Base-by-base conservation (phyloP, 1,140 invertebrate genomes). In the Sitophilus oryzae region DNA sequence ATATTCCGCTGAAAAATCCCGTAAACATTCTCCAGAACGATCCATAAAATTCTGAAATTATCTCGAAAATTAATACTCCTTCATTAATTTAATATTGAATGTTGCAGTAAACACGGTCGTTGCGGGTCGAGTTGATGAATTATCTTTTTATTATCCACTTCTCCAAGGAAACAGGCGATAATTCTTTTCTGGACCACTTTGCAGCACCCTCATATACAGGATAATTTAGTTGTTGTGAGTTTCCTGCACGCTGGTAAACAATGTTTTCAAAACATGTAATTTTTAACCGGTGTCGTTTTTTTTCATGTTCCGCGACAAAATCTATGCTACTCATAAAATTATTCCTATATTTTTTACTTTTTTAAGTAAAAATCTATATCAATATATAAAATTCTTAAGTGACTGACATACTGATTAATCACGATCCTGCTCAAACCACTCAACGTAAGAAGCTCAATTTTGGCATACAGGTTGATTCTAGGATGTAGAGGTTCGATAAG, bases 1-100 rank as follows among this genome's bases (percentile, higher is more conserved):
- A n/a, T n/a, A 20, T 44, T 25, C 20, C 42, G 2, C 11, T 20
- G 5, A 44, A 23, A 44, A 42, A 42, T 19, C 16, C 15, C 15
- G 15, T 15, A 14, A 25, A 16, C 2, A 34, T 30, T 23, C 45
- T 14, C 34, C 47, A 11, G 19, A 21, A 34, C 38, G 14, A 43
- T 50, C 25, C 21, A 58, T 52, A 52, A 58, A 57, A 38, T 20
- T 18, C 36, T 44, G 41, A 43, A 44, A 56, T 50, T 56, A 45
- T 30, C 41, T 22, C 14, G 10, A 16, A 38, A 55, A 56, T 56
- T 56, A 60, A 60, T 60, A 54, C 16, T 22, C 20, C 14, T 30
- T 42, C 53, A 55, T 56, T 56, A 59, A 59, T 37, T 59, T 55
- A 42, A 51, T 55, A 55, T 49, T 46, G 52, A 47, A 40, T 58